Evolutionary conservation across 2,797 vertebrate genomes (phyloP), one percentile per base, ranked within the genome.

Genomic region (Acropternis orthonyx): DNA sequence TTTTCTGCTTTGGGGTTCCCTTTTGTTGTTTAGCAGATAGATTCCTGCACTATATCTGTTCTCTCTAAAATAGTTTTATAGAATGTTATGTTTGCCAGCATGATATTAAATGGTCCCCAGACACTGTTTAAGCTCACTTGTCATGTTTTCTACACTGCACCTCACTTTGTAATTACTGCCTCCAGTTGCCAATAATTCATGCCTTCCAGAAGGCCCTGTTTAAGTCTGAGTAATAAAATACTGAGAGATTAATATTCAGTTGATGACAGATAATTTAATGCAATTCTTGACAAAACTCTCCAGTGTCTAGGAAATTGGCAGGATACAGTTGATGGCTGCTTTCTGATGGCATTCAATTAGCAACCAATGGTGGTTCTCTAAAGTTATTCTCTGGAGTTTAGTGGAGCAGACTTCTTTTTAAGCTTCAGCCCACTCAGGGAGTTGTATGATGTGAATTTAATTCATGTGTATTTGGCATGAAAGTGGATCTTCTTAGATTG

Each of bases 261-360:
- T 69, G 85, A 94, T 77, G 77, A 92, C 85, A 96, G 91, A 88
- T 86, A 43, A 32, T 89, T 94, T 93, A 85, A 94, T 85, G 46
- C 56, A 84, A 72, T 37, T 49, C 82, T 73, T 88, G 90, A 77
- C 59, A 51, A 66, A 76, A 66, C n/a, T 87, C 61, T 69, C 28
- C 49, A 76, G 79, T 2, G 2, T 27, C 48, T 34, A 65, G 78
- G 62, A 79, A 80, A 62, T 28, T 59, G 72, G 77, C 85, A 87
- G 94, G 54, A 74, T 39, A 27, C 1, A 0, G 8, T 14, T 67
- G 74, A 81, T 88, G 74, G 78, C 78, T 81, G 94, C 68, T 75
- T 89, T 94, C 74, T 94, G 95, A 93, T 85, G 77, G 83, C 93
- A 92, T 84, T 36, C 48, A 86, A 62, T 87, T 75, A 92, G 88